Evolutionary conservation across 2,113 vertebrate species (phyloP).

Genomic region (Grantiella picta): DNA sequence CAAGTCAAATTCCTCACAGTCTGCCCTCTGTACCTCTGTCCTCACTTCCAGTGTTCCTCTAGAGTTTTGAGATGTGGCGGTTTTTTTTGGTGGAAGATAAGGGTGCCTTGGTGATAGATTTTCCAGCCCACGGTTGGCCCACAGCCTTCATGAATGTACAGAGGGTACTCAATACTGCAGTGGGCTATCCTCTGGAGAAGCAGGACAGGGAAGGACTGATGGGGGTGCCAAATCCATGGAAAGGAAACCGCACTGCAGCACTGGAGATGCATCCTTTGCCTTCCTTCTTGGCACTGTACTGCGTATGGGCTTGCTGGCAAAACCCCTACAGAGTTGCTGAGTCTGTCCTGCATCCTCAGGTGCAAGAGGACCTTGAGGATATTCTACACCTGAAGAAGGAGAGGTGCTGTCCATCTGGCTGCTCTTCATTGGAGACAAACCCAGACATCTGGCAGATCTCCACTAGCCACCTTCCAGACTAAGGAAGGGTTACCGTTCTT

Average conservation of each 20-base stretch:
- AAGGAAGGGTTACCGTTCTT: background rate
- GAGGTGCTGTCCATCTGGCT: background rate
- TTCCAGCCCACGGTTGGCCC: background rate
- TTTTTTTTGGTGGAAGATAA: background rate
- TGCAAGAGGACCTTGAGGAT: background rate
- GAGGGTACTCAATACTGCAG: background rate
- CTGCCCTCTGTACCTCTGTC: background rate
- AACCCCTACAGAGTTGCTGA: fast-evolving
- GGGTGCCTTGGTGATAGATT: background rate
- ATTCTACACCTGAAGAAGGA: background rate
- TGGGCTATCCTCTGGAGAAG: background rate
- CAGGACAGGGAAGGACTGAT: background rate
- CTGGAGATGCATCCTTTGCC: background rate
- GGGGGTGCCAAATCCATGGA: background rate
- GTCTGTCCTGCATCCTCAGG: background rate
- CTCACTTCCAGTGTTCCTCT: background rate
- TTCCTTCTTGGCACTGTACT: background rate
- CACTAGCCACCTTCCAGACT: background rate
- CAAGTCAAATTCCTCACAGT: background rate
- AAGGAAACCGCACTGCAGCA: background rate
- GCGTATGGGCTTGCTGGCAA: fast-evolving
- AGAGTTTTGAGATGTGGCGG: background rate
- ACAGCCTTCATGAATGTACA: fast-evolving
- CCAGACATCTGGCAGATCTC: background rate
- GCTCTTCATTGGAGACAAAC: background rate